These are phyloP conservation scores for Mormyrus lacerda DNA, from an alignment of 2,113 vertebrate species.

Conservation along the genomic window DNA sequence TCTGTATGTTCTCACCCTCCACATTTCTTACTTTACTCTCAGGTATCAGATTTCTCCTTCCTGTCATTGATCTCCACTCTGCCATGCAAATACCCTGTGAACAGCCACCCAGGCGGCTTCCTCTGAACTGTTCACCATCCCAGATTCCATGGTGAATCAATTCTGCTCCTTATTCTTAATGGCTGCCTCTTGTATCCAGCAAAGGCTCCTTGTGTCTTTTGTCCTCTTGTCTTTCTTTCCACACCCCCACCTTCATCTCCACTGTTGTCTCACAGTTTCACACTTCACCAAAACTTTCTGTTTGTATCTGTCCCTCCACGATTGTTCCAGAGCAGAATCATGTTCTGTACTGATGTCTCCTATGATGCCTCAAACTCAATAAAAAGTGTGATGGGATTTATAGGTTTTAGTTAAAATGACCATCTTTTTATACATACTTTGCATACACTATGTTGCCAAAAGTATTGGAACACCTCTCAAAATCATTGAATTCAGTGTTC, in stretches of 20 bases:
- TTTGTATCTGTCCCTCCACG: not conserved
- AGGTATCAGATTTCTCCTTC: not conserved
- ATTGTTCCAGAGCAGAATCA: not conserved
- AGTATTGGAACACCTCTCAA: too few species aligned
- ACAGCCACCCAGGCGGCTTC: not conserved
- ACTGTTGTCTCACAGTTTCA: not conserved
- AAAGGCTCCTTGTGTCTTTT: too few species aligned
- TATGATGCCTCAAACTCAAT: not conserved
- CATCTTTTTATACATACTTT: not conserved
- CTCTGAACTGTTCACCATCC: not conserved
- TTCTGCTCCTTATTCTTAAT: not conserved
- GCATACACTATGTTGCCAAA: too few species aligned
- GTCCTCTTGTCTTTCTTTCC: not conserved
- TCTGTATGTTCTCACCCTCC: not conserved
- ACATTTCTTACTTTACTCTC: not conserved
- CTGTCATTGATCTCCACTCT: not conserved
- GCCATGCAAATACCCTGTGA: not conserved
- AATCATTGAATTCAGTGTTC: too few species aligned
- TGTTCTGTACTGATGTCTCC: not conserved
- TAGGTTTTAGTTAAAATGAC: not conserved
- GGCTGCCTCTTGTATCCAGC: not conserved
- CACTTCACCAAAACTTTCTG: not conserved
- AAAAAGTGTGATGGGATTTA: not conserved
- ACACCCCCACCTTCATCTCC: not conserved
- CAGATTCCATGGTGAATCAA: not conserved